Evolutionary conservation across 2,113 vertebrate species (phyloP), one percentile per base, ranked within the genome.

Genomic region (Urocitellus parryii): DNA sequence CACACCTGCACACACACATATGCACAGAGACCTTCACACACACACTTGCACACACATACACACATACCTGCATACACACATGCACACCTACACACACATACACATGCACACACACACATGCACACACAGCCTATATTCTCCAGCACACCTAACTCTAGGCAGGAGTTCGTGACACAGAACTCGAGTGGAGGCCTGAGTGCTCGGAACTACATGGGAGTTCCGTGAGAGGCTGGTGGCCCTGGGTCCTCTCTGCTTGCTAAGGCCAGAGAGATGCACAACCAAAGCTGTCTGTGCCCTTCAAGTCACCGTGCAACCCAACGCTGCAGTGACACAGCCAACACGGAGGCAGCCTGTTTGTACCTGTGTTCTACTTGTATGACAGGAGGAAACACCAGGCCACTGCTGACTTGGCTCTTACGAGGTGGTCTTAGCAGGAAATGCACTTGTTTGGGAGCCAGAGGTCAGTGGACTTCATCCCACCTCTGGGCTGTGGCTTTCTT

Each of bases 151-250:
- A 34, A 51, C 9, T 51, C 24, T 8, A 22, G 42, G 45, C 32
- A 25, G 16, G 73, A 63, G 11, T 24, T 45, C 42, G 0, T 1
- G 27, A 25, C 16, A 1, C 37, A 22, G 72, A 79, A 53, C 29
- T 4, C 5, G 34, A 0, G 18, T 17, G 22, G 24, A 42, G 0
- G n/a, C 34, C n/a, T 2, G 9, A 13, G 22, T 12, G 34, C 68
- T 24, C 20, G 5, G 7, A 8, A 24, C 0, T 16, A 14, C 1
- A 5, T 4, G 10, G 8, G 32, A 25, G 14, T 6, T 11, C 13
- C 14, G 3, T 1, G 51, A 14, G 8, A 16, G 8, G 29, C 11
- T 32, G 37, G 61, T 24, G 77, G 29, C 11, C 10, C 1, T 20
- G n/a, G n/a, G 37, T 58, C 42, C 37, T 27, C 68, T n/a, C 56